Base-by-base conservation (phyloP, 1,140 invertebrate genomes). In the Danaus melanippus region DNA sequence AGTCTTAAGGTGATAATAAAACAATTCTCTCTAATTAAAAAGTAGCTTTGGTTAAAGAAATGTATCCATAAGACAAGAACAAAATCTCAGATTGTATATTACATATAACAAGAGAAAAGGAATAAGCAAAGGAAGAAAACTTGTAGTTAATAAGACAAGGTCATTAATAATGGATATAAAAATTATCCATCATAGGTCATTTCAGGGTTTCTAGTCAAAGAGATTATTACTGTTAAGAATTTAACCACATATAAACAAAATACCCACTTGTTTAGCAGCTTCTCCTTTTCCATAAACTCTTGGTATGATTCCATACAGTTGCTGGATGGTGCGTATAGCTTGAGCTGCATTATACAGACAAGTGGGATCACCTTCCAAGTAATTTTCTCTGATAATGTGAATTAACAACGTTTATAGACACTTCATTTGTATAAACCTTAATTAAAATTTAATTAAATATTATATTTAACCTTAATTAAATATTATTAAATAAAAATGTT, bases 261-360 rank as follows among this genome's bases (percentile, higher is more conserved):
- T 47, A 46, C 50, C 58, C 32, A 86, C 83, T 79, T 95, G 92
- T 81, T 93, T 93, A 5, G 97, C 95, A 63, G 93, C 93, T 41
- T 90, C 89, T 0, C 97, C 97, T 86, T 97, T 97, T 32, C 97
- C 97, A 80, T 94, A 94, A 6, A 99, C 91, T 71, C 93, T 92
- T 39, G 94, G 92, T 71, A 98, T 97, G 47, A 94, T 92, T 0
- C 97, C 97, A 88, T 96, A 98, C 1, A 97, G 74, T 46, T 92
- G 90, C 84, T 98, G 96, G 21, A 99, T 84, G 42, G 92, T 93
- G 60, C 95, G 92, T 48, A 99, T 86, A 0, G 96, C 94, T 78
- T 94, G 92, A 0, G 97, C 96, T n/a, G 94, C 92, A 85, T 96
- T 92, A 80, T 95, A 96, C 17, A 98, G 88, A 58, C 92, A 92